A percentile compares a stretch with the other conserved stretches of the same genome.
phyloP scores from a whole-genome alignment of 2,797 vertebrate species.

The Cryptoprocta ferox region DNA sequence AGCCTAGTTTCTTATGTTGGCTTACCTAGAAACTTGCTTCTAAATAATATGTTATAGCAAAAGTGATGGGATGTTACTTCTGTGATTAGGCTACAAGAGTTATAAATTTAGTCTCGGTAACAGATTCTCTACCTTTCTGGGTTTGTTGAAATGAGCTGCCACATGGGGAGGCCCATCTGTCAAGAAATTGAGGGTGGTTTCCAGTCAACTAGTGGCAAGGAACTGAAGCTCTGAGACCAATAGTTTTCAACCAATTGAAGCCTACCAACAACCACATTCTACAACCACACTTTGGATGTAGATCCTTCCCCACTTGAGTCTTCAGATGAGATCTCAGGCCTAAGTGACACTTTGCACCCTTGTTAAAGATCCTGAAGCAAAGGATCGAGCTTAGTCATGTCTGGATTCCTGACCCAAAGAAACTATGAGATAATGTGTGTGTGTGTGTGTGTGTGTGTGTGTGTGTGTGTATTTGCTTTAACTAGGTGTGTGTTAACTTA shows the following conservation, averaged over 20 bases:
- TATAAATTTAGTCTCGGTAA: background rate
- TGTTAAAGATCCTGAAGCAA: background rate
- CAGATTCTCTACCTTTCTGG: background rate
- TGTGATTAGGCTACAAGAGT: background rate
- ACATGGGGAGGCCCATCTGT: background rate
- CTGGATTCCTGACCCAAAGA: background rate
- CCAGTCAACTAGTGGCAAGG: background rate
- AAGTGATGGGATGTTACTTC: background rate
- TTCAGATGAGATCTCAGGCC: background rate
- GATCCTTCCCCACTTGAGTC: background rate
- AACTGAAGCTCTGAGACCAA: background rate
- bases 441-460: background rate
- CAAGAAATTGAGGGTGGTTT: background rate
- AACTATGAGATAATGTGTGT: background rate
- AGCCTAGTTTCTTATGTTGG: background rate
- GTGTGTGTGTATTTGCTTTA: background rate
- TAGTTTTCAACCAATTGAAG: background rate
- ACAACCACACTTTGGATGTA: background rate
- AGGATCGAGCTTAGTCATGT: background rate
- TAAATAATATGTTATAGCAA: background rate
- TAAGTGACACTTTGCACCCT: background rate
- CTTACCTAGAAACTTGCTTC: background rate
- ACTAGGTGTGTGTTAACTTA: background rate
- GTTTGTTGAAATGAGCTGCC: background rate
- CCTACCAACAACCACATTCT: background rate